Evolutionary conservation across 1,140 invertebrate species (phyloP).

Genomic region (Sitophilus oryzae): DNA sequence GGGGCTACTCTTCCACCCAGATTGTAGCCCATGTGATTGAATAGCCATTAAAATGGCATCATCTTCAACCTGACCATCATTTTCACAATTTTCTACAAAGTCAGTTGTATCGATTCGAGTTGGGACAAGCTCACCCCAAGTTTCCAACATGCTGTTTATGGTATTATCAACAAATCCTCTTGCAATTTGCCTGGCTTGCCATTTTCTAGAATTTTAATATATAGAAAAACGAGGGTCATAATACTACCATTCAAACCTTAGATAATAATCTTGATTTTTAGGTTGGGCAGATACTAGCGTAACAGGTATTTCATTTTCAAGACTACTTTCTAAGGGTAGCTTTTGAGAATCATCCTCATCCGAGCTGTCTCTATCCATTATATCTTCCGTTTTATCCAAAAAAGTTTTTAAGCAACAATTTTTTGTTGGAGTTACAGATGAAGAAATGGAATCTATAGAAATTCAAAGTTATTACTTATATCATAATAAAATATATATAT

Average conservation of each 20-base stretch:
- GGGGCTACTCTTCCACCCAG: slow-evolving; percentile 7
- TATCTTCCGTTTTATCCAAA: slow-evolving; percentile 30
- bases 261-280: slow-evolving; percentile 48
- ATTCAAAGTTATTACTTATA: too few species aligned
- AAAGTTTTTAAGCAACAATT: slow-evolving; percentile 32
- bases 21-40: slow-evolving; percentile 55
- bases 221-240: too few species aligned
- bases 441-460: too few species aligned
- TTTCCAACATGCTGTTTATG: slow-evolving; percentile 62
- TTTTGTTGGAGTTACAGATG: not conserved
- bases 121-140: slow-evolving; percentile 51
- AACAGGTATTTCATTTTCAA: slow-evolving; percentile 36
- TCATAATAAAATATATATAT: too few species aligned
- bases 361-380: slow-evolving; percentile 30
- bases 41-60: slow-evolving; percentile 61
- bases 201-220: slow-evolving; percentile 41
- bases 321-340: slow-evolving; percentile 25
- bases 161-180: slow-evolving; percentile 67
- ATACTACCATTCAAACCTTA: slow-evolving; percentile 28
- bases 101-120: slow-evolving; percentile 50
- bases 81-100: slow-evolving; percentile 49
- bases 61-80: slow-evolving; percentile 55
- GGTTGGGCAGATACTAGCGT: slow-evolving; percentile 31
- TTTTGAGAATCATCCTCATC: slow-evolving; percentile 26
- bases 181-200: slow-evolving; percentile 64